Percentiles rank a stretch among this genome's conserved stretches.
These are phyloP conservation scores for Elysia crispata DNA, from an alignment of 2,888 invertebrate genomes.

Conservation along the genomic window DNA sequence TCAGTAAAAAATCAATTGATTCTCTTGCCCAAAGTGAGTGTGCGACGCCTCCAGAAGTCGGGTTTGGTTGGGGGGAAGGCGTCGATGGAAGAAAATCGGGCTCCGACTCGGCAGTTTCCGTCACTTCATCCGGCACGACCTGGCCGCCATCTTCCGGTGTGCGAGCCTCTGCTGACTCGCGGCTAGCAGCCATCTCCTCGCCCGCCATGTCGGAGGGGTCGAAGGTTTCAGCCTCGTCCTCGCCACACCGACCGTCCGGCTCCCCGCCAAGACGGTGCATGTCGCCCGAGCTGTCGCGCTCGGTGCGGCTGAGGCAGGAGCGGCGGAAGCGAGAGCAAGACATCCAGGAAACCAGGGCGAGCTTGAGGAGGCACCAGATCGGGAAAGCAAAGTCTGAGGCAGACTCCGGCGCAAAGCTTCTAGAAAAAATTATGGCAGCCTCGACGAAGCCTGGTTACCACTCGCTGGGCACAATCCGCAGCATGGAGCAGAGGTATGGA, in stretches of 20 bases:
- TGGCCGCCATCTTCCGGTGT: too few species aligned
- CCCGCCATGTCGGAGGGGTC: neutral
- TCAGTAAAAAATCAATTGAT: too few species aligned
- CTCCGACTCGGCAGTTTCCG: too few species aligned
- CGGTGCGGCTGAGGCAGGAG: constrained; percentile 9
- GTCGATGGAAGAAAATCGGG: too few species aligned
- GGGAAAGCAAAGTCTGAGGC: neutral
- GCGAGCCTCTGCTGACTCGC: neutral
- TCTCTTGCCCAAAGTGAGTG: too few species aligned
- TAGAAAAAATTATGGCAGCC: neutral
- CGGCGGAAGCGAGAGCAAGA: neutral
- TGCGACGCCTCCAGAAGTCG: too few species aligned
- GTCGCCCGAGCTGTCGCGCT: neutral
- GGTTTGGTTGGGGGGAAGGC: too few species aligned
- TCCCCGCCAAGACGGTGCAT: neutral
- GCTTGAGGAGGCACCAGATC: neutral
- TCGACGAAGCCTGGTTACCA: too few species aligned
- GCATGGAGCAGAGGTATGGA: neutral
- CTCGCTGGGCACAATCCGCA: neutral
- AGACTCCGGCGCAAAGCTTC: neutral
- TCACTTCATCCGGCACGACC: too few species aligned
- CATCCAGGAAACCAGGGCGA: neutral
- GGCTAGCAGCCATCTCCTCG: neutral
- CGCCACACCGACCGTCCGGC: neutral
- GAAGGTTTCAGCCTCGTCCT: neutral